Percentiles rank a stretch among this genome's conserved stretches.
Evolutionary conservation across 2,888 invertebrate genomes (phyloP).

Genomic region (Cistogaster globosa): DNA sequence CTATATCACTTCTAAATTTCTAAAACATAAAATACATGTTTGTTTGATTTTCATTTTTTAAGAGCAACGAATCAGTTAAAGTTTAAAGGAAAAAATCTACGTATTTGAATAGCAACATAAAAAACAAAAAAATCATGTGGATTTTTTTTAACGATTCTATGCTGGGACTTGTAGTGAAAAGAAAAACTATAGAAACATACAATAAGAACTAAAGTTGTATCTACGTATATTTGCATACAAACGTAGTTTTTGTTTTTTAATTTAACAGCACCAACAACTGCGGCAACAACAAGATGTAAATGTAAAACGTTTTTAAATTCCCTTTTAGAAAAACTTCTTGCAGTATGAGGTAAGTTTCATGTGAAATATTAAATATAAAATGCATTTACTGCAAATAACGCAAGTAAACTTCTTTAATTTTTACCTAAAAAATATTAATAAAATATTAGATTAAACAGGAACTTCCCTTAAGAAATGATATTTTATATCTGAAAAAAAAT

Average conservation of each 20-base stretch:
- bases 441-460: too few species aligned
- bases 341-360: conserved; percentile 16
- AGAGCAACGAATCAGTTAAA: conserved; percentile 26
- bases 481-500: too few species aligned
- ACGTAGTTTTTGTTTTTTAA: conserved; percentile 35
- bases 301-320: conserved; percentile 38
- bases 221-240: conserved; percentile 32
- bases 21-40: conserved; percentile 43
- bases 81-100: conserved; percentile 19
- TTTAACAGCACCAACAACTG: conserved; percentile 19
- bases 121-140: conserved; percentile 27
- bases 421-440: too few species aligned
- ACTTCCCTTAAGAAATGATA: too few species aligned
- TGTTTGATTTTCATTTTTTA: conserved; percentile 45
- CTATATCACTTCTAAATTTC: conserved; percentile 10
- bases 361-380: too few species aligned
- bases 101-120: neutral
- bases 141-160: conserved; percentile 54
- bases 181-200: too few species aligned
- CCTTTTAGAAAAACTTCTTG: conserved; percentile 15
- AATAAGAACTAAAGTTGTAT: too few species aligned
- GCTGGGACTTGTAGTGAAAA: neutral
- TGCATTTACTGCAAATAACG: too few species aligned
- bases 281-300: neutral
- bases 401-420: too few species aligned